phyloP scores from a whole-genome alignment of 2,797 vertebrate species.

The Masticophis lateralis region DNA sequence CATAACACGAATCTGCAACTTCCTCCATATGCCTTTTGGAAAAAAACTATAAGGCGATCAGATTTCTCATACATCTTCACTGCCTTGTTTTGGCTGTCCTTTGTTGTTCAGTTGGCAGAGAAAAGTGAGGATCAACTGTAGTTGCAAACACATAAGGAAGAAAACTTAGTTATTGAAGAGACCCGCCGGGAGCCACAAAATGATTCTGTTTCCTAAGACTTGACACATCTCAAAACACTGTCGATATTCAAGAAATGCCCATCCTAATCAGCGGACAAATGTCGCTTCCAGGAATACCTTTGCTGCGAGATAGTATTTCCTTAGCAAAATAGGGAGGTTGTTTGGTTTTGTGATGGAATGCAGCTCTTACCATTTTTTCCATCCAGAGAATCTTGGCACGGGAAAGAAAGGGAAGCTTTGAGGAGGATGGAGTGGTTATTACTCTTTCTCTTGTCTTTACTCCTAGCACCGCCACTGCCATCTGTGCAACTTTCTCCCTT shows the following conservation, averaged over 20 bases:
- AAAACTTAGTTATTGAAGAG: not conserved
- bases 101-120: not conserved
- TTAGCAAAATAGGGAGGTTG: conserved; percentile 6
- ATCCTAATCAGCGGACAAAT: conserved; percentile 11
- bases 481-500: conserved; percentile 1
- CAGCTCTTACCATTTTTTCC: conserved; percentile 11
- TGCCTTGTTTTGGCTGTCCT: not conserved
- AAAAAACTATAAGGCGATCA: not conserved
- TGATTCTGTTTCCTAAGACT: not conserved
- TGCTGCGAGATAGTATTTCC: not conserved
- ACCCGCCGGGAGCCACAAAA: not conserved
- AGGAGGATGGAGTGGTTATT: conserved; percentile 1
- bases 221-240: not conserved
- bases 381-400: conserved; percentile 27
- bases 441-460: not conserved
- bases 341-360: conserved; percentile 26
- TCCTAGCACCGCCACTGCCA: not conserved
- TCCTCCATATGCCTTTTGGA: not conserved
- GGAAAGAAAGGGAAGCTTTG: not conserved
- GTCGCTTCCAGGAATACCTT: conserved; percentile 18
- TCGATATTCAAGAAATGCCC: not conserved
- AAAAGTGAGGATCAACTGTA: not conserved
- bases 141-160: not conserved
- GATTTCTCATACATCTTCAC: not conserved
- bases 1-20: not conserved